Evolutionary conservation across 1,140 invertebrate species (phyloP), one percentile per base, ranked within the genome.

Genomic region (Philotrypesis tridentata): DNA sequence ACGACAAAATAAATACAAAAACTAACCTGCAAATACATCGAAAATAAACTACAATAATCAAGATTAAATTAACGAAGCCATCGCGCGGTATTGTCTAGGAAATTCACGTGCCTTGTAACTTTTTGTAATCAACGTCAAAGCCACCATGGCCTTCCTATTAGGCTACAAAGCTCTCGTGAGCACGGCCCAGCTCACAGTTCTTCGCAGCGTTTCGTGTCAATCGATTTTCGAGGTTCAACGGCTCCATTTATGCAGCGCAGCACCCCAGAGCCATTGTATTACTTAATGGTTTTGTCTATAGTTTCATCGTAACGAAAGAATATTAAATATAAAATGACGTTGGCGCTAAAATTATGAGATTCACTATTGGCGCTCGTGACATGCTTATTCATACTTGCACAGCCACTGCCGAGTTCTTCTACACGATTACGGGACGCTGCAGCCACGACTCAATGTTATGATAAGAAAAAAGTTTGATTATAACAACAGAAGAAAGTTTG

Each of bases 151-250:
- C 6, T 65, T 23, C 61, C 9, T 25, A 21, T 5, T 25, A 65
- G 8, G 25, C 61, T 27, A 65, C 23, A 65, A 65, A 23, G 23
- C 61, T 55, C 68, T 29, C 68, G 68, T n/a, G 12, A 70, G 27
- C 33, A 0, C 63, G 25, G 23, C 63, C 61, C 25, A 27, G 37
- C 25, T 55, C 71, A 43, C 77, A 67, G 17, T 29, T 75, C 27
- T 80, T 74, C 55, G 23, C 63, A 23, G 67, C 21, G 33, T 67
- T 67, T 68, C 80, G 55, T 76, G 71, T 76, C 80, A 82, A 82
- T 82, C 80, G 80, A 82, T 82, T 77, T 82, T 77, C 31, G 55
- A 63, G 55, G 72, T 82, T 82, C 74, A 82, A 77, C 73, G 74
- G 63, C 63, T 82, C 79, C 71, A 70, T 70, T 75, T 61, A 67